These are phyloP conservation scores for Myotis brandtii DNA, from an alignment of 2,113 vertebrate genomes.

Conservation along the genomic window DNA sequence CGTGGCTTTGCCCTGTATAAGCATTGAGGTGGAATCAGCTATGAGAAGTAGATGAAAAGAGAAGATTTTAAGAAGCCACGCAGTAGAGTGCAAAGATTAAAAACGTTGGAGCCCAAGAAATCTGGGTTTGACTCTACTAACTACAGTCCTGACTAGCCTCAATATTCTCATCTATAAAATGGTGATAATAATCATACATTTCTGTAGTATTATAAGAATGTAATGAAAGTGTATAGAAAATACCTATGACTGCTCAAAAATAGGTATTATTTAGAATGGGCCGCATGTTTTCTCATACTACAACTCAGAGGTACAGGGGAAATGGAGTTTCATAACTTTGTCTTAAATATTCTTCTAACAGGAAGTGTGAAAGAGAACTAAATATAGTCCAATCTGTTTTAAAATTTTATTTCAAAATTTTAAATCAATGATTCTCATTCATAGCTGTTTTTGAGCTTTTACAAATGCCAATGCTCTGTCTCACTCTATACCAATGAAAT, in stretches of 20 bases:
- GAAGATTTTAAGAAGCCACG: background rate
- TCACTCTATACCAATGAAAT: background rate
- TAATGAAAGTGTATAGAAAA: constrained; percentile 15
- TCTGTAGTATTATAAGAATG: background rate
- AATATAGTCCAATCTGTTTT: constrained; percentile 4
- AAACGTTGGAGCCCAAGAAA: background rate
- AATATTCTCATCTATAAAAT: constrained; percentile 5
- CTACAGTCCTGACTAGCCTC: background rate
- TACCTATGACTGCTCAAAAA: background rate
- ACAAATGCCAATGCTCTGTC: background rate
- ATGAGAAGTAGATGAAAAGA: background rate
- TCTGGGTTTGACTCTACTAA: background rate
- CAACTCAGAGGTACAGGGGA: background rate
- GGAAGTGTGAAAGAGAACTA: background rate
- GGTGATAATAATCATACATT: background rate
- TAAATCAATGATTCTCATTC: background rate
- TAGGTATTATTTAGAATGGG: background rate
- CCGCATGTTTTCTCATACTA: background rate
- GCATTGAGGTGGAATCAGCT: background rate
- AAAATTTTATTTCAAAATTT: constrained; percentile 19
- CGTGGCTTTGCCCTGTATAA: background rate
- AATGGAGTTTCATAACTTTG: background rate
- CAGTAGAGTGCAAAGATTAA: background rate
- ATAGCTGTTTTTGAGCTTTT: background rate
- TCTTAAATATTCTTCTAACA: constrained; percentile 29